Evolutionary conservation across 2,888 invertebrate genomes (phyloP), one percentile per base, ranked within the genome.

Genomic region (Mactromeris polynyma): DNA sequence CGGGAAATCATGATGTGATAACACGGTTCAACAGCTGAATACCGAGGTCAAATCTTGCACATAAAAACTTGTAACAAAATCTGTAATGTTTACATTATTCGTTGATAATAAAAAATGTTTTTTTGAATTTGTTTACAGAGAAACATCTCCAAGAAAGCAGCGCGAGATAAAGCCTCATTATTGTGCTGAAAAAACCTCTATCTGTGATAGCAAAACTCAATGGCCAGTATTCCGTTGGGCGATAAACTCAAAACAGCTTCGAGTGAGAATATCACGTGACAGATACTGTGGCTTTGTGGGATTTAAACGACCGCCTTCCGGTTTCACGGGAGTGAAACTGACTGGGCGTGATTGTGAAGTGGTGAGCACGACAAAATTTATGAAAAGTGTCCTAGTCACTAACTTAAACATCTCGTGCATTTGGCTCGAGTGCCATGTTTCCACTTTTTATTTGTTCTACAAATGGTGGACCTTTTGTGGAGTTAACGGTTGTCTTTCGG

Each of bases 181-280:
- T 36, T 31, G 82, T 78, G 82, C 73, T 38, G 40, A 38, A 77
- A 2, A 54, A n/a, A 77, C 73, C 86, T 81, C 38, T 82, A 86
- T 82, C 86, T 86, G 86, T 86, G 86, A 86, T 86, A 86, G n/a
- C 26, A 26, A 77, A 77, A 81, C 81, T 80, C 64, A 77, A 78
- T 31, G 81, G 86, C 78, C 86, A 86, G 86, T 86, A 86, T 84
- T 84, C 84, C 36, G 54, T 78, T 78, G 81, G 81, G 84, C 78
- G 78, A 78, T 84, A 84, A 84, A 84, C 54, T 84, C 84, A 84
- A 84, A 84, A 78, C 36, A 51, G 83, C 77, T 69, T 51, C 51
- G 78, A 54, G 31, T 19, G 38, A 78, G 54, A 64, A 31, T 33
- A 38, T 73, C 46, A 84, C 84, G 51, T 46, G 73, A 73, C 83